Conservation (phyloP, 2,797 vertebrate genomes). For the Telmatherina bonti region DNA sequence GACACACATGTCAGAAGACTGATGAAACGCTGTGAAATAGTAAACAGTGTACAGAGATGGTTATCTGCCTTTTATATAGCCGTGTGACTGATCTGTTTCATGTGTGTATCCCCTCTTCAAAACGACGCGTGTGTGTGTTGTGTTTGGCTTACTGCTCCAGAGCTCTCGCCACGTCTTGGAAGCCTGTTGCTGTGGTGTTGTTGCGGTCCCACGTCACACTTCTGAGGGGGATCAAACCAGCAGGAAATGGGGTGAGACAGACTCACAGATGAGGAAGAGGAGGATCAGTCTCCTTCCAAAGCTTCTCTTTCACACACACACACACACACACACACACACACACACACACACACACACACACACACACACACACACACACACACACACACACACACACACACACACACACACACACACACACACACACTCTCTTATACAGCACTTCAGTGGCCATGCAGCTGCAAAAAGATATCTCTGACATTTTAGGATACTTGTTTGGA, state of each 20-base stretch:
- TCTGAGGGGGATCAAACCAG: constrained; percentile 73
- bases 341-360: too few species aligned
- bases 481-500: constrained; percentile 24
- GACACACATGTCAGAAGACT: constrained; percentile 56
- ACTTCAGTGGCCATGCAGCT: constrained; percentile 16
- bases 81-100: constrained; percentile 36
- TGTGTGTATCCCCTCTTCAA: constrained; percentile 45
- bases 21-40: constrained; percentile 78
- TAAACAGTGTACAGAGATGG: constrained; percentile 57
- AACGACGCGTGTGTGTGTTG: constrained; percentile 28
- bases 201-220: constrained; percentile 94
- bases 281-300: constrained; percentile 38
- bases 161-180: constrained; percentile 91
- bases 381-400: too few species aligned
- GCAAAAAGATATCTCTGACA: constrained; percentile 22
- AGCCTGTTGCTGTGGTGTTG: constrained; percentile 88
- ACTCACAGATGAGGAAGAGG: constrained; percentile 37
- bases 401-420: too few species aligned
- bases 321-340: constrained; percentile 3
- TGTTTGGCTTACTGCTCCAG: constrained; percentile 89
- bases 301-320: constrained; percentile 3
- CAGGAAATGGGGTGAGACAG: constrained; percentile 45
- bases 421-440: too few species aligned
- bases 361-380: too few species aligned
- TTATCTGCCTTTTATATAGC: constrained; percentile 44